Percentiles rank a stretch among this genome's conserved stretches.
These are phyloP conservation scores for Drosophila tristis DNA, from an alignment of 1,140 invertebrate species.

Conservation along the genomic window DNA sequence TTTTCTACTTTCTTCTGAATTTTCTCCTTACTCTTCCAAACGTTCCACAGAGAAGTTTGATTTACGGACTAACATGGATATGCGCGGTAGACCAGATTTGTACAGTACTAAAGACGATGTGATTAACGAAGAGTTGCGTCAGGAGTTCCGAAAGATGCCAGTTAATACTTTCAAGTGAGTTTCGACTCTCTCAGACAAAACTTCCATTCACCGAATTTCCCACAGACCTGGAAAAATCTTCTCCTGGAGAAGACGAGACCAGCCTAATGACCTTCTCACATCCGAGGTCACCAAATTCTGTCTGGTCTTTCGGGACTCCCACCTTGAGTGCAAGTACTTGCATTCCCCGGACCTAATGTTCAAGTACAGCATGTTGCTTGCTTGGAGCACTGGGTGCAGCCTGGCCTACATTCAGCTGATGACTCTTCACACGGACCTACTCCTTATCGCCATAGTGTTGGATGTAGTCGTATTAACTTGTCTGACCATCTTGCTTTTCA, in stretches of 20 bases:
- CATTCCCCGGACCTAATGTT: conserved; percentile 66
- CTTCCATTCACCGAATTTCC: too few relatives aligned
- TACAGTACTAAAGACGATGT: not conserved
- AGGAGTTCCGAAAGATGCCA: conserved; percentile 74
- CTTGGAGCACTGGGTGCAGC: conserved; percentile 9
- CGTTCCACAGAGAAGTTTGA: conserved; percentile 24
- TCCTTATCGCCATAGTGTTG: not conserved
- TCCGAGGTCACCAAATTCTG: conserved; percentile 29
- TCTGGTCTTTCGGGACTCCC: conserved; percentile 59
- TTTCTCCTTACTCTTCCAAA: conserved; percentile 63
- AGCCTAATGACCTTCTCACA: not conserved
- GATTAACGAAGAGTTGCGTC: conserved; percentile 10
- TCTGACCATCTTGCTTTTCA: conserved; percentile 65
- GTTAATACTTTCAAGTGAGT: conserved; percentile 65
- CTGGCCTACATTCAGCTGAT: conserved; percentile 16
- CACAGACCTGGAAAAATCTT: too few relatives aligned
- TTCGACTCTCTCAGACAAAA: too few relatives aligned
- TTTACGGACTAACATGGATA: conserved; percentile 35
- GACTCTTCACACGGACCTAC: fast-evolving
- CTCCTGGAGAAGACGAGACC: too few relatives aligned
- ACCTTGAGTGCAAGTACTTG: conserved; percentile 62
- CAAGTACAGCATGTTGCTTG: conserved; percentile 66
- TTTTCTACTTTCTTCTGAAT: conserved; percentile 87
- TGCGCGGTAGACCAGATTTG: not conserved
- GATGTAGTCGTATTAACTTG: conserved; percentile 9